Base-by-base conservation (phyloP, 2,797 vertebrate species). In the Bovichtus diacanthus region DNA sequence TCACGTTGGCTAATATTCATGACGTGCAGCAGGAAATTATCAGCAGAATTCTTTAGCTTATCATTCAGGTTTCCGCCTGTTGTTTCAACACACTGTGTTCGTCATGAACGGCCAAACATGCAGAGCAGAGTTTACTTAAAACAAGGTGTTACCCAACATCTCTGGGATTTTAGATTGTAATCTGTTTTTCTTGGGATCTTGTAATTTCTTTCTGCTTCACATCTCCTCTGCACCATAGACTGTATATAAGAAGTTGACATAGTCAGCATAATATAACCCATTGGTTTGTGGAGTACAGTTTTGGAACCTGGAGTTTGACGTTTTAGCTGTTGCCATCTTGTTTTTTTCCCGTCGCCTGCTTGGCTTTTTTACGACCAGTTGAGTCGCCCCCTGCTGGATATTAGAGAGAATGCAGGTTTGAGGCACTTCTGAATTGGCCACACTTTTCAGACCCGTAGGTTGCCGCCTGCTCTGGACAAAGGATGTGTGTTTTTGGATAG, bases 1-100 rank as follows among this genome's bases (percentile, higher is more conserved):
- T 80, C 80, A 74, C 51, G 25, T 46, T 60, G 59, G 23, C 63
- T 82, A 15, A 55, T 51, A 36, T 46, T 80, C 21, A 69, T 34
- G 61, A 41, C 36, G 44, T 44, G 53, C 10, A 63, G 69, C 4
- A 49, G 41, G 6, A 71, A 63, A 56, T 47, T 47, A 41, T 44
- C 8, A 27, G 23, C 21, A 67, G 47, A 16, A 70, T 6, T 12
- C 38, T 53, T 13, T 16, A 21, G 18, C 13, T 54, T 53, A 39
- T 5, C 19, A 21, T 70, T 64, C 31, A 54, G 55, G 46, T n/a
- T 27, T 60, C 3, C 25, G 12, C 1, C n/a, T 56, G 3, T 2
- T 56, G 27, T 36, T 55, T 55, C 56, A 9, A 13, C 36, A 16
- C 11, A 50, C 9, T 5, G 8, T 60, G 41, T 50, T 59, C 38